Evolutionary conservation across 2,888 invertebrate species (phyloP).

Genomic region (Chrysolina oricalcia): DNA sequence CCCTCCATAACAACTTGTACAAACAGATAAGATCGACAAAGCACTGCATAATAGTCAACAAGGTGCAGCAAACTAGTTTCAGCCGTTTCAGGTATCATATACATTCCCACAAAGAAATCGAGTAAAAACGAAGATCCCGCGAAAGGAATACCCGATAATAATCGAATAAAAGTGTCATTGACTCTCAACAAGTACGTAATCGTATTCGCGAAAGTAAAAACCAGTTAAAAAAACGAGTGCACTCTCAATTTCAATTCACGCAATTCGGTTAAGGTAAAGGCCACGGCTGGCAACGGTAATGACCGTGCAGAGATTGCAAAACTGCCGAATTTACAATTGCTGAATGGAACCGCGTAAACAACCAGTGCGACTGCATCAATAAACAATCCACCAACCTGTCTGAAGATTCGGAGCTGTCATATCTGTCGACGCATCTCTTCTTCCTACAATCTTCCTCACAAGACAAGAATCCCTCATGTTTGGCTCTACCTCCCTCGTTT

Average conservation of each 20-base stretch:
- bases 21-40: neutral
- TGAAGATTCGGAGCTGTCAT: slow-evolving; percentile 94
- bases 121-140: slow-evolving; percentile 20
- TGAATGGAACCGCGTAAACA: slow-evolving; percentile 47
- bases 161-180: slow-evolving; percentile 62
- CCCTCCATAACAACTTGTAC: neutral
- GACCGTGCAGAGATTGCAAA: slow-evolving; percentile 62
- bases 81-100: slow-evolving; percentile 6
- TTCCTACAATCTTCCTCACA: slow-evolving; percentile 77
- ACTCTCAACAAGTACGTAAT: slow-evolving; percentile 57
- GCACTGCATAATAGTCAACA: neutral
- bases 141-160: slow-evolving; percentile 31
- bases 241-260: slow-evolving; percentile 69
- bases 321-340: slow-evolving; percentile 46
- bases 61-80: slow-evolving; percentile 20
- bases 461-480: slow-evolving; percentile 65
- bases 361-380: slow-evolving; percentile 43
- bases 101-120: slow-evolving; percentile 53
- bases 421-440: slow-evolving; percentile 92
- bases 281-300: slow-evolving; percentile 70
- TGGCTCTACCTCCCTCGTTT: slow-evolving; percentile 52
- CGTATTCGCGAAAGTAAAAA: slow-evolving; percentile 64
- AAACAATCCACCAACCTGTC: slow-evolving; percentile 80
- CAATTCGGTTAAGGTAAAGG: slow-evolving; percentile 70
- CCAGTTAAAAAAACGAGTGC: slow-evolving; percentile 62